phyloP scores from a whole-genome alignment of 2,113 vertebrate genomes.

The Neopipo cinnamomea region DNA sequence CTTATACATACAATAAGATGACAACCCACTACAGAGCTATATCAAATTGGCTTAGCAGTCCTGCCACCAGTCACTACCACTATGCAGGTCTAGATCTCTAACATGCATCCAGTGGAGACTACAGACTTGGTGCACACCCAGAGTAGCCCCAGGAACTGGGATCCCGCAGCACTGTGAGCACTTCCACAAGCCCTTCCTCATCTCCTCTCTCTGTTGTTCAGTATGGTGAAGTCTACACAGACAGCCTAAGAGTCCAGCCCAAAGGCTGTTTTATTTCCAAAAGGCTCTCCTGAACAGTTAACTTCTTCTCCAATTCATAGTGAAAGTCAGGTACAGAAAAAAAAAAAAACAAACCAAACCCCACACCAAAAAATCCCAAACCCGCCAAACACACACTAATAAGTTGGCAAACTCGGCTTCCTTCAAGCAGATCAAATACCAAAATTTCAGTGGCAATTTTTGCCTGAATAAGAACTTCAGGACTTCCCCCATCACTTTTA shows the following conservation, averaged over 20 bases:
- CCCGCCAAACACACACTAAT: background rate
- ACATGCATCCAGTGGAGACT: fast-evolving
- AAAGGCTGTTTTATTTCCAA: background rate
- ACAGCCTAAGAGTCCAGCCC: background rate
- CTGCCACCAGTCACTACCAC: background rate
- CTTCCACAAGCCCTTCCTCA: background rate
- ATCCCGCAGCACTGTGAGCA: fast-evolving
- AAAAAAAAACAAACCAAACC: background rate
- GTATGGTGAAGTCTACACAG: background rate
- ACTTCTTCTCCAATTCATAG: background rate
- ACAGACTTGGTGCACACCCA: background rate
- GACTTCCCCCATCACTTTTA: background rate
- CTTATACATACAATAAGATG: background rate
- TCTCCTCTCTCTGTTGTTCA: background rate
- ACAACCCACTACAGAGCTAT: background rate
- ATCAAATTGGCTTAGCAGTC: background rate
- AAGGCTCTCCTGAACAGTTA: background rate
- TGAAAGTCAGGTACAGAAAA: background rate
- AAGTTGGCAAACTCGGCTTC: background rate
- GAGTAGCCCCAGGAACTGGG: background rate
- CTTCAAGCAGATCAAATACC: background rate
- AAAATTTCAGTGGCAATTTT: background rate
- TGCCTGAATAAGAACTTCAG: background rate
- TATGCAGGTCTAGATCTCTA: background rate
- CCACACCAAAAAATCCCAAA: background rate